phyloP scores from a whole-genome alignment of 1,140 invertebrate species.

The Arion vulgaris region DNA sequence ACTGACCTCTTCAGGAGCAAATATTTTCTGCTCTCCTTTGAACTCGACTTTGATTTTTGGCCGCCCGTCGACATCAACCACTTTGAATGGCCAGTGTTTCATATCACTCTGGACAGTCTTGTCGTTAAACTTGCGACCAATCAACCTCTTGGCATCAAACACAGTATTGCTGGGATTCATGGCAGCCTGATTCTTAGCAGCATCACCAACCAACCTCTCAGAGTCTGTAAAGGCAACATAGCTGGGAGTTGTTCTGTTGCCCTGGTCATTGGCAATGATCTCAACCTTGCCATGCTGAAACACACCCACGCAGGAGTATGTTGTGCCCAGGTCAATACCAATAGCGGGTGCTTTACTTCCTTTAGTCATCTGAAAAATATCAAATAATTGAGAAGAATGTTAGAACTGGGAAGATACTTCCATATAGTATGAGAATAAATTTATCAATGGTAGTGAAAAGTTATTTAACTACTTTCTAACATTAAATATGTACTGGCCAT shows the following conservation, averaged over 20 bases:
- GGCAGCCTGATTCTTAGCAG: conserved; percentile 77
- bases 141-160: conserved; percentile 87
- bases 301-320: conserved; percentile 60
- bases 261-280: conserved; percentile 87
- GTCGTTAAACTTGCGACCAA: conserved; percentile 94
- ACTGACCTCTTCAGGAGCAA: conserved; percentile 91
- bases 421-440: too few relatives aligned
- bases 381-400: too few relatives aligned
- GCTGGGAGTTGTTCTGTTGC: conserved; percentile 95
- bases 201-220: conserved; percentile 79
- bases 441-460: too few relatives aligned
- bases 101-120: conserved; percentile 89
- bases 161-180: conserved; percentile 97
- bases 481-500: too few relatives aligned
- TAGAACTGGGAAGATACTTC: too few relatives aligned
- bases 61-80: conserved; percentile 57
- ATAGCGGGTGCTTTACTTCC: conserved; percentile 51
- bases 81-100: conserved; percentile 90
- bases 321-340: conserved; percentile 73
- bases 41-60: conserved; percentile 86
- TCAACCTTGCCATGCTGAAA: conserved; percentile 68
- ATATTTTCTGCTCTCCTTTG: conserved; percentile 90
- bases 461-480: too few relatives aligned
- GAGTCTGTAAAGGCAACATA: conserved; percentile 92
- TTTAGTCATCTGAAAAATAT: conserved; percentile 9